Base-by-base conservation (phyloP, 1,140 invertebrate species). In the Papilio helenus region DNA sequence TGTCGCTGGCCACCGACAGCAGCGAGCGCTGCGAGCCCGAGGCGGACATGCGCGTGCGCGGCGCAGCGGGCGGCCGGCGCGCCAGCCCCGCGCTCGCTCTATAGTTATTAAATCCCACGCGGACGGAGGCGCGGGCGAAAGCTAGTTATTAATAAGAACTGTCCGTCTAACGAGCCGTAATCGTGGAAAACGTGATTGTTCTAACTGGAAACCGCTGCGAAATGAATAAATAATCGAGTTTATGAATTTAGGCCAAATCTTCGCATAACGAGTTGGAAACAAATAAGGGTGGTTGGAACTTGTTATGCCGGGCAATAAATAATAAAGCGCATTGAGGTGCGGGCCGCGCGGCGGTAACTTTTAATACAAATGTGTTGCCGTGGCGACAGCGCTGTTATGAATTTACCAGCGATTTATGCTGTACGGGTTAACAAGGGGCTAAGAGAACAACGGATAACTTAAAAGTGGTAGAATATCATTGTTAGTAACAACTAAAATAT, bases 1-100 rank as follows among this genome's bases (percentile, higher is more conserved):
- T 93, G 86, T 95, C 94, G 81, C 94, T 95, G 72, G 93, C 94
- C 29, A 95, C 93, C 72, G 93, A 94, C 80, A 94, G 88, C 83
- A 95, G 88, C 82, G 90, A 92, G 78, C 93, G 90, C 83, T 92
- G 92, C 58, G 92, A 93, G 76, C 92, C 92, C 3, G 91, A 86
- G 23, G 81, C 90, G 29, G 87, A 76, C 39, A 81, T 74, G 34
- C 86, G 85, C 79, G 84, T 78, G 29, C 87, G 84, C 79, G 81
- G 82, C 77, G 91, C 85, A 20, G 83, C 88, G 72, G 88, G 82
- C 65, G 90, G 86, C 82, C 88, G 85, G 61, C 88, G 86, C 80
- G 88, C 86, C 81, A 82, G 51, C 76, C 81, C 79, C 78, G 79
- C 87, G 61, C 79, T 82, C 83, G 74, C 82, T n/a, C n/a, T n/a